phyloP scores from a whole-genome alignment of 2,113 vertebrate species.

The Gallinago media region DNA sequence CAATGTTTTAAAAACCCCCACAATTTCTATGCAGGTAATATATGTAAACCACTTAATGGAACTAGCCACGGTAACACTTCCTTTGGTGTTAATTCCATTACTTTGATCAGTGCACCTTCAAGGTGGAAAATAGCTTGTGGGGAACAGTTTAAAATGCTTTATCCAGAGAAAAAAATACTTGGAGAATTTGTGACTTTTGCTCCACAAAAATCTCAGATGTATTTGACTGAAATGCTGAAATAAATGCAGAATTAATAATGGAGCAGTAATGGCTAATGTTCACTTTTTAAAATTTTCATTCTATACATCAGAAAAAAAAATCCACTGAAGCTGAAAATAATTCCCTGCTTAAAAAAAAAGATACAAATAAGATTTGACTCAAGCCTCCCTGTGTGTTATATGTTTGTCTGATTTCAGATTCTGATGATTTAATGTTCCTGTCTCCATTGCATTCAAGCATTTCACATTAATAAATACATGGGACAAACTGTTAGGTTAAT shows the following conservation, averaged over 20 bases:
- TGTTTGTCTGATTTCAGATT: neutral
- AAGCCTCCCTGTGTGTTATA: neutral
- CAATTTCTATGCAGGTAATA: neutral
- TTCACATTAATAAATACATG: neutral
- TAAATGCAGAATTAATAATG: neutral
- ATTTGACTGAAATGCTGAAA: neutral
- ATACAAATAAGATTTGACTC: neutral
- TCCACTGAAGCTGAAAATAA: neutral
- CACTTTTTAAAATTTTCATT: neutral
- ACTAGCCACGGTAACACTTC: neutral
- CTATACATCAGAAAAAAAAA: neutral
- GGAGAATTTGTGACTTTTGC: neutral
- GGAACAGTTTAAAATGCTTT: neutral
- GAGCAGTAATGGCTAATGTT: neutral
- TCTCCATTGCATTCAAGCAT: neutral
- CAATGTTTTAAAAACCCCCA: neutral
- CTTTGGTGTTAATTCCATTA: neutral
- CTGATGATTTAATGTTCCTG: neutral
- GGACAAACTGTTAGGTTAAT: neutral
- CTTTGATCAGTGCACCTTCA: neutral
- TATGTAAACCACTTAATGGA: neutral
- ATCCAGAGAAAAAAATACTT: neutral
- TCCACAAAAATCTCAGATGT: neutral
- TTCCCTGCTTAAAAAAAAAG: fast-evolving
- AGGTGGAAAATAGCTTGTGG: neutral